phyloP scores from a whole-genome alignment of 2,888 invertebrate genomes.

The Anagyrus pseudococci region DNA sequence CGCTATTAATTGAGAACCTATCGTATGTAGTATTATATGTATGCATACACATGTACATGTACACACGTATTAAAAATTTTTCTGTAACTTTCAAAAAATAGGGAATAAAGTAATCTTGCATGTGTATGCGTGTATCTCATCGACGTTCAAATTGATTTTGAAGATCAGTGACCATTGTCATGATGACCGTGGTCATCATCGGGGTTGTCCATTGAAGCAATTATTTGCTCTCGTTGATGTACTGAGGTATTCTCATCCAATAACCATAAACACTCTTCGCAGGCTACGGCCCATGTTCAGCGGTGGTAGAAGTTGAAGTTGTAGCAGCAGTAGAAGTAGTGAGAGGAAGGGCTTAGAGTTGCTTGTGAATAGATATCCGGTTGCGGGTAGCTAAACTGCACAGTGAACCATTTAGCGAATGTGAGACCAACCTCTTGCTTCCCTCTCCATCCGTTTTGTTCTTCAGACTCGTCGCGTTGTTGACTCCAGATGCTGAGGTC shows the following conservation, averaged over 20 bases:
- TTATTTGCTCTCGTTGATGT: constrained; percentile 30
- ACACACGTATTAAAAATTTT: not conserved
- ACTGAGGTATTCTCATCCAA: too few relatives aligned
- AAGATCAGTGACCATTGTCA: constrained; percentile 22
- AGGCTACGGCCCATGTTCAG: too few relatives aligned
- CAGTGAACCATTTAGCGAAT: constrained; percentile 53
- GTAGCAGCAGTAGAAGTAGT: too few relatives aligned
- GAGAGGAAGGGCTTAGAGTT: too few relatives aligned
- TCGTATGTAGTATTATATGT: too few relatives aligned
- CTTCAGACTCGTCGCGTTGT: constrained; percentile 63
- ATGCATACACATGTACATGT: constrained; percentile 12
- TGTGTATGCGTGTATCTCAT: constrained; percentile 46
- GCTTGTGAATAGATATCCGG: constrained; percentile 13
- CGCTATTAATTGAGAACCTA: constrained; percentile 33
- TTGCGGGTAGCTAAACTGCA: constrained; percentile 34
- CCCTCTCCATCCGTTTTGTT: constrained; percentile 66
- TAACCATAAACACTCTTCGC: too few relatives aligned
- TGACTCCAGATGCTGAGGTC: constrained; percentile 53
- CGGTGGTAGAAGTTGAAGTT: too few relatives aligned
- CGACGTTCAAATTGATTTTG: constrained; percentile 46
- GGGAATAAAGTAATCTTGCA: constrained; percentile 58
- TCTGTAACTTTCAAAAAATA: constrained; percentile 31
- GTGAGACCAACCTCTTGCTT: constrained; percentile 66
- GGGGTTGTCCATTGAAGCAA: constrained; percentile 27
- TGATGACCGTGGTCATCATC: not conserved